These are phyloP conservation scores for Macrophya alboannulata DNA, from an alignment of 2,888 invertebrate genomes.

Conservation along the genomic window DNA sequence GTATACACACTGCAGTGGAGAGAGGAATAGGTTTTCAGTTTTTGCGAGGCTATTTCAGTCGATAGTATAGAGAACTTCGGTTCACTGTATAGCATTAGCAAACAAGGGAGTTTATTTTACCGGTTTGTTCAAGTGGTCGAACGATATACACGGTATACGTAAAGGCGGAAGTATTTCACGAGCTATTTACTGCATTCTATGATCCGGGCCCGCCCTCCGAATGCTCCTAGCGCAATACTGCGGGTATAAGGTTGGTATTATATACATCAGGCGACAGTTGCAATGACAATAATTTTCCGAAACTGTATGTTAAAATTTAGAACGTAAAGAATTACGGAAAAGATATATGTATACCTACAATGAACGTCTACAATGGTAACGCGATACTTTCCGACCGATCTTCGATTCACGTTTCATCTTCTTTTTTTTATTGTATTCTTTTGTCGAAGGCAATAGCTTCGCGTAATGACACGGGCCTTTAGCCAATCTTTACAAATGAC, in stretches of 20 bases:
- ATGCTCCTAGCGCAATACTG: neutral
- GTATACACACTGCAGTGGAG: neutral
- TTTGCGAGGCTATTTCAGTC: neutral
- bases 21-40: neutral
- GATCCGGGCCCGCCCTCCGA: neutral
- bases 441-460: conserved; percentile 11
- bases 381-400: conserved; percentile 48
- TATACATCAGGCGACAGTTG: conserved; percentile 21
- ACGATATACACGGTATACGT: neutral
- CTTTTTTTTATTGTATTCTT: neutral
- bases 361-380: conserved; percentile 37
- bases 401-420: neutral
- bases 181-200: conserved; percentile 43
- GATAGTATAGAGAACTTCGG: neutral
- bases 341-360: no score
- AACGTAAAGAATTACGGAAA: conserved; percentile 23
- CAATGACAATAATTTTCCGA: neutral
- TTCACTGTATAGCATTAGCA: neutral
- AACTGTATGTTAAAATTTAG: conserved; percentile 31
- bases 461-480: conserved; percentile 29
- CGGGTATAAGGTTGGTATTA: neutral
- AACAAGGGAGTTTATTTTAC: conserved; percentile 37
- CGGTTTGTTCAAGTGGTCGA: conserved; percentile 8
- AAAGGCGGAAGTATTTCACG: conserved; percentile 51
- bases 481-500: conserved; percentile 29